Base-by-base conservation (phyloP, 2,113 vertebrate species). In the Chinchilla lanigera region DNA sequence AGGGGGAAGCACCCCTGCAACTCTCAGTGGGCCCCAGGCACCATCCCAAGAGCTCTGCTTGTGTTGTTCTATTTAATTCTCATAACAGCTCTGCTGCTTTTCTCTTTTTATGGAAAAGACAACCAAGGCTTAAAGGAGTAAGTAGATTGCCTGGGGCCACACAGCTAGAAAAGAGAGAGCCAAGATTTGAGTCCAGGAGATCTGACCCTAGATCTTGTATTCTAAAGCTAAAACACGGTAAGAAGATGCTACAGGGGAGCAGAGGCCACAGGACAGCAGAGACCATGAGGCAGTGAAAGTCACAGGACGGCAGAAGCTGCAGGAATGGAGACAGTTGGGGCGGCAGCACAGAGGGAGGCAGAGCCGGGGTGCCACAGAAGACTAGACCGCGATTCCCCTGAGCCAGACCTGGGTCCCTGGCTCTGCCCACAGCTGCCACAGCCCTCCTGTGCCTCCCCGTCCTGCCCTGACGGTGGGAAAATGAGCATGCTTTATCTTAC, bases 381-480 rank as follows among this genome's bases (percentile, higher is more conserved):
- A 35, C 52, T 5, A 38, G 50, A 5, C 54, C 14, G 22, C 1
- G 12, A 14, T 24, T 26, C 4, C 19, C 38, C 52, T 58, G 54
- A 69, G 24, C 52, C 5, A 14, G 19, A 2, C 47, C 61, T 11
- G 2, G 28, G 60, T 47, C 71, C 50, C 35, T 9, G 1, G 38
- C 47, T 86, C 60, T 19, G 63, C 82, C 33, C 7, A 17, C 5
- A 0, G 6, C 19, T 14, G 1, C 41, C 0, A 0, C 2, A 2
- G 0, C 24, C 38, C 69, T 6, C 17, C 88, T 9, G 7, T 3
- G 52, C 26, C 0, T 1, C 50, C 67, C 3, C 12, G 0, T 9
- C 78, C 60, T 63, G 14, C 20, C 0, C 16, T 2, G 38, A 16
- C 12, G 75, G 12, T 20, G 0, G n/a, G 65, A 5, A 14, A 10